These are phyloP conservation scores for Dynastes grantii DNA, from an alignment of 2,888 invertebrate genomes.

Conservation along the genomic window DNA sequence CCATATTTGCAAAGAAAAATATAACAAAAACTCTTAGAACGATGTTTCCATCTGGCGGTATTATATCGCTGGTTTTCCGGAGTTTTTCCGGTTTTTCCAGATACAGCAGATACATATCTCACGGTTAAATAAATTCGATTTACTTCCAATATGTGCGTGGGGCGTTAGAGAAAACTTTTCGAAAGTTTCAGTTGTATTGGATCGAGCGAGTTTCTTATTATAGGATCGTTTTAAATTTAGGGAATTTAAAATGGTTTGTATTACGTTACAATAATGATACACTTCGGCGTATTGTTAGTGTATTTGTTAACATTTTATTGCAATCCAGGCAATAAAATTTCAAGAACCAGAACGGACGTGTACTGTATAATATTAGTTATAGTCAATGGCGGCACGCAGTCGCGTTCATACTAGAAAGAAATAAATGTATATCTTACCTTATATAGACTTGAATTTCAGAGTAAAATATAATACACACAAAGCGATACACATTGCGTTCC, in stretches of 20 bases:
- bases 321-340: background rate
- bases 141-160: slow-evolving; percentile 19
- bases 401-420: too few species aligned
- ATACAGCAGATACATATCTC: slow-evolving; percentile 18
- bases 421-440: too few species aligned
- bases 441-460: too few species aligned
- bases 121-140: slow-evolving; percentile 32
- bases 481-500: too few species aligned
- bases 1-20: slow-evolving; percentile 33
- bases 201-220: slow-evolving; percentile 9
- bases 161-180: slow-evolving; percentile 9
- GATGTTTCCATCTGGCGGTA: slow-evolving; percentile 16
- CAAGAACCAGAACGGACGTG: too few species aligned
- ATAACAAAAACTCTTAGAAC: slow-evolving; percentile 15
- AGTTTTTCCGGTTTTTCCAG: slow-evolving; percentile 15
- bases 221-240: background rate
- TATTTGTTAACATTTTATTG: background rate
- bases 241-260: background rate
- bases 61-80: slow-evolving; percentile 11
- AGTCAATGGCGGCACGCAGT: too few species aligned
- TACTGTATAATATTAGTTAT: too few species aligned
- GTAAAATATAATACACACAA: too few species aligned
- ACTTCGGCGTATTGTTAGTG: too few species aligned
- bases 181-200: slow-evolving; percentile 4
- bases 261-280: too few species aligned